A percentile compares a stretch with the other conserved stretches of the same genome.
phyloP scores from a whole-genome alignment of 30 jellyfish, hydroid and myxozoan species.

The Cassiopea xamachana region DNA sequence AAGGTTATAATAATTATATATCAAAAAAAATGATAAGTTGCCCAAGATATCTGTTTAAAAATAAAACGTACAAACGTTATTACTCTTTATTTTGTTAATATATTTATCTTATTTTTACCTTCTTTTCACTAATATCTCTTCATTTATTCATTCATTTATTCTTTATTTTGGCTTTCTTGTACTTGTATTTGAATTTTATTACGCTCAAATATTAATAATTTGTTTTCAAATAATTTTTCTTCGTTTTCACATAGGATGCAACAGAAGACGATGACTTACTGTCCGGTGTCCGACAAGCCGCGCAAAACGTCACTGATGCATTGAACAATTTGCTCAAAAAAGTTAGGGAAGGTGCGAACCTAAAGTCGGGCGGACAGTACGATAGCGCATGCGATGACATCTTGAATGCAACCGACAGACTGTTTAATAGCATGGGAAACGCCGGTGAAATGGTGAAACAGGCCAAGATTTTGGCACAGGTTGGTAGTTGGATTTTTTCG shows the following conservation, averaged over 20 bases:
- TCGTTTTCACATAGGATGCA: conserved; percentile 66
- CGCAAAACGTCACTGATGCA: conserved; percentile 95
- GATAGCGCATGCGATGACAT: conserved; percentile 97
- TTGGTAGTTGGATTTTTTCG: conserved; percentile 2
- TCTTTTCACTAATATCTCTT: no score
- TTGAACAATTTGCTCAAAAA: conserved; percentile 87
- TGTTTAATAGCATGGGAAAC: conserved; percentile 96
- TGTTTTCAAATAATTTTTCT: background rate
- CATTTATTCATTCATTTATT: no score
- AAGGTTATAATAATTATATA: no score
- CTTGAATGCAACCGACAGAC: conserved; percentile 93
- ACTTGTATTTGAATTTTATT: no score
- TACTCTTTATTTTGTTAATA: no score
- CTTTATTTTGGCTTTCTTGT: no score
- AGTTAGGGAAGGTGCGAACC: conserved; percentile 86
- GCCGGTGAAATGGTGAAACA: conserved; percentile 98
- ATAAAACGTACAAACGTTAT: no score
- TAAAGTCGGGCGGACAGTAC: conserved; percentile 88
- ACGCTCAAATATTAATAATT: no score
- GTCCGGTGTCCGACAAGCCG: conserved; percentile 84
- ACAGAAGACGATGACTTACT: conserved; percentile 70
- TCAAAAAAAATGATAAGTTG: no score
- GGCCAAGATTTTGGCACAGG: conserved; percentile 98
- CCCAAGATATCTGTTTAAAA: no score
- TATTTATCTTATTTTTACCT: no score